Percentiles rank a stretch among this genome's conserved stretches.
phyloP scores from a whole-genome alignment of 2,113 vertebrate species.

The Gobius niger region DNA sequence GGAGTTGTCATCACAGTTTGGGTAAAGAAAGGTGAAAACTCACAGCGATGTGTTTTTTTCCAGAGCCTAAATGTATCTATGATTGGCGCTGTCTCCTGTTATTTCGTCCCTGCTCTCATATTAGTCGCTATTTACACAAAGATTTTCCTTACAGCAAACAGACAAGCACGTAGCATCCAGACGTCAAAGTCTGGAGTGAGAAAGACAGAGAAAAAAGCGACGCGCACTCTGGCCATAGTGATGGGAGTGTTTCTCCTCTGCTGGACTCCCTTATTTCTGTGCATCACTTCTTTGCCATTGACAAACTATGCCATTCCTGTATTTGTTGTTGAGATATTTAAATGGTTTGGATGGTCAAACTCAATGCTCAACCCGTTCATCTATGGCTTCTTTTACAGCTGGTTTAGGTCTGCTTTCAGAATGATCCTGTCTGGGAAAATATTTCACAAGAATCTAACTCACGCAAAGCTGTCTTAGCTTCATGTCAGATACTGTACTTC shows the following conservation, averaged over 20 bases:
- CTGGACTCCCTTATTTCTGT: slow-evolving; percentile 27
- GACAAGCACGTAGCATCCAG: slow-evolving; percentile 25
- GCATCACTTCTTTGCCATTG: not conserved
- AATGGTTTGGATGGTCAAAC: not conserved
- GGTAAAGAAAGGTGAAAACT: not conserved
- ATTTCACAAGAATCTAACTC: too few species aligned
- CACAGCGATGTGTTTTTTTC: not conserved
- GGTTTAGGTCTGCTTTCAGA: too few species aligned
- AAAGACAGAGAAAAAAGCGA: slow-evolving; percentile 36
- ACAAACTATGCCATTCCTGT: too few species aligned
- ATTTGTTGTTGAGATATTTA: not conserved
- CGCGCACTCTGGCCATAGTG: slow-evolving; percentile 32
- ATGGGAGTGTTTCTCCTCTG: slow-evolving; percentile 32
- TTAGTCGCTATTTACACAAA: slow-evolving; percentile 26
- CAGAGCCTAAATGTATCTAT: too few species aligned
- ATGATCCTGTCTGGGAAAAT: too few species aligned
- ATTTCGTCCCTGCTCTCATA: slow-evolving; percentile 29
- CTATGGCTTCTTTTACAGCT: too few species aligned
- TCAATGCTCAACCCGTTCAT: too few species aligned
- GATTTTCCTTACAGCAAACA: slow-evolving; percentile 10
- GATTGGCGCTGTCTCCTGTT: not conserved
- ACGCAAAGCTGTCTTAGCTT: too few species aligned
- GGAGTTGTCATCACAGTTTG: slow-evolving; percentile 64
- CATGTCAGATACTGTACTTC: too few species aligned
- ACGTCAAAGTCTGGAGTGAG: slow-evolving; percentile 6